Evolutionary conservation across 2,113 vertebrate species (phyloP), one percentile per base, ranked within the genome.

Genomic region (Tragelaphus strepsiceros): DNA sequence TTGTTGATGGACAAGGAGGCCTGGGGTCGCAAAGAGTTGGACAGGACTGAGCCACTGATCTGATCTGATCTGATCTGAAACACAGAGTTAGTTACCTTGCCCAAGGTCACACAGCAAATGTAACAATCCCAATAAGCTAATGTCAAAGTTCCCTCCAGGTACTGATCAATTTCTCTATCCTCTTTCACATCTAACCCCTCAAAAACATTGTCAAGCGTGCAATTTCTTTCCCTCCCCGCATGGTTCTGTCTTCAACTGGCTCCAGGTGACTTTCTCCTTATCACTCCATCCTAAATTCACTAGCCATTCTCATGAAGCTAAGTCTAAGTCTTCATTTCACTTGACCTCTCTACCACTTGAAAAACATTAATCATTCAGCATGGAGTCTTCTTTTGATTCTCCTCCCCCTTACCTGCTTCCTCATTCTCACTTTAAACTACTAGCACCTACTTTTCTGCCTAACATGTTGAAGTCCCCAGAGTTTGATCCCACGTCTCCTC

Each of bases 401-500:
- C 46, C 39, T 82, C 21, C 21, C 13, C 35, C 3, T 26, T 80
- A 53, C 5, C 17, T 49, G 2, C 71, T 92, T 6, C 32, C 5
- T 88, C 9, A 6, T 62, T 92, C 30, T 64, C 32, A 7, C 22
- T 49, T 74, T 90, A 22, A 39, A 24, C 30, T 24, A 1, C 2
- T 8, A 81, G 46, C 2, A 4, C 67, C n/a, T 81, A 53, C 46
- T 83, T 91, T 35, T 67, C 26, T n/a, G 30, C 30, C 15, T 49
- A 28, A 51, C 24, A 81, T 54, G 2, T 4, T 28, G 28, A 30
- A 21, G 10, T 86, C 11, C 14, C 17, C 22, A 54, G 43, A 9
- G 2, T 9, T 30, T 35, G 46, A 39, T 51, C 3, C 24, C 9
- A 4, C 0, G 6, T 32, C 53, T 49, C n/a, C 30, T 53, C 5